phyloP scores from a whole-genome alignment of 2,888 invertebrate species.

The Antheraea yamamai region DNA sequence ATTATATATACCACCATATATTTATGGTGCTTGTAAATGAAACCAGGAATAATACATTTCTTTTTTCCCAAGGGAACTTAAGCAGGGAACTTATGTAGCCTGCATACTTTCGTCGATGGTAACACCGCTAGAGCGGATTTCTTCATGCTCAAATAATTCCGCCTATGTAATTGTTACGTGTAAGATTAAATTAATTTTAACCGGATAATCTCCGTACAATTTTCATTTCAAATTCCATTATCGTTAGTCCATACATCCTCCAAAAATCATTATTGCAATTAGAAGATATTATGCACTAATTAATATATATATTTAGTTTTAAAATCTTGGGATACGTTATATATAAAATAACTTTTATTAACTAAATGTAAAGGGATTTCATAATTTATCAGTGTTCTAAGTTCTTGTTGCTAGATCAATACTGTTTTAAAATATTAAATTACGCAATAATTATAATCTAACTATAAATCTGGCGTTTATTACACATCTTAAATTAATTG shows the following conservation, averaged over 20 bases:
- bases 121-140: not conserved
- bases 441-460: too few species aligned
- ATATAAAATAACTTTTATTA: not conserved
- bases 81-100: not conserved
- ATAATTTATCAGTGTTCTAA: not conserved
- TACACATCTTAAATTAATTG: too few species aligned
- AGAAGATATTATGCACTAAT: not conserved
- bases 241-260: not conserved
- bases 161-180: not conserved
- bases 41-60: not conserved
- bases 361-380: not conserved
- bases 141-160: not conserved
- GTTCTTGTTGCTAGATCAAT: not conserved
- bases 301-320: not conserved
- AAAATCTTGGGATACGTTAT: not conserved
- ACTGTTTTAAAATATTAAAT: too few species aligned
- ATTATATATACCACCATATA: conserved; percentile 18
- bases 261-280: not conserved
- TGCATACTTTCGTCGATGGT: not conserved
- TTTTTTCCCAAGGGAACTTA: not conserved
- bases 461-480: too few species aligned
- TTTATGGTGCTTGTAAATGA: not conserved
- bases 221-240: not conserved
- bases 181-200: not conserved
- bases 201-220: not conserved